phyloP scores from a whole-genome alignment of 92 coral and sea anemone genomes.

The Paragorgia papillata region DNA sequence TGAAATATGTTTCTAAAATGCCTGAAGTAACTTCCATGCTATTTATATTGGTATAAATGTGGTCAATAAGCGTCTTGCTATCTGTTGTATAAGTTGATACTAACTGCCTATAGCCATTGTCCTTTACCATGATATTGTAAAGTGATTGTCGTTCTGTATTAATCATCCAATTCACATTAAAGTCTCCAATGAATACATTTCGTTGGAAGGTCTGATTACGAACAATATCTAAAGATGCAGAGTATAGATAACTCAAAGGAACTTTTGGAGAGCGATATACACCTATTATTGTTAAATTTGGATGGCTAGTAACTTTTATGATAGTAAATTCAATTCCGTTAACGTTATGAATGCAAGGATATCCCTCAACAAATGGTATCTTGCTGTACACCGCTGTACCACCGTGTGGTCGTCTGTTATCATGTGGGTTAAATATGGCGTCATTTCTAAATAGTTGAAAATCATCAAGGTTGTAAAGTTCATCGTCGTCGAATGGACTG shows the following conservation, averaged over 20 bases:
- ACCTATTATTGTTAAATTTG: constrained; percentile 16
- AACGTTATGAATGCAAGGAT: constrained; percentile 50
- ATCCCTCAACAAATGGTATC: constrained; percentile 51
- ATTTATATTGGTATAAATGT: constrained; percentile 38
- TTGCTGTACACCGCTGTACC: too few relatives aligned
- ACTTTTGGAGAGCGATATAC: constrained; percentile 35
- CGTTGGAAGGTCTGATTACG: neutral
- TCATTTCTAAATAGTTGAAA: too few relatives aligned
- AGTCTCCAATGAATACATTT: too few relatives aligned
- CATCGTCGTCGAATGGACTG: constrained; percentile 10
- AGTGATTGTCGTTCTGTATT: too few relatives aligned
- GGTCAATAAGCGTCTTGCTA: constrained; percentile 37
- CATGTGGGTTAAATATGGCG: neutral
- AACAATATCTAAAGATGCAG: constrained; percentile 2
- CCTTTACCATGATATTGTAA: neutral
- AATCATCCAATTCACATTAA: too few relatives aligned
- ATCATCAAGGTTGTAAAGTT: too few relatives aligned
- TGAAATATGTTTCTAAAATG: constrained; percentile 45
- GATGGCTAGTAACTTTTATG: neutral
- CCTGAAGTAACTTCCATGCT: constrained; percentile 11
- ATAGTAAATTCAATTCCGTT: constrained; percentile 58
- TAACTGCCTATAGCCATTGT: too few relatives aligned
- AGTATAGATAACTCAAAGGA: constrained; percentile 5
- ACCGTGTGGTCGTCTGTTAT: neutral
- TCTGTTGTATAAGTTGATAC: constrained; percentile 19